Evolutionary conservation across 2,888 invertebrate species (phyloP).

Genomic region (Patella depressa): DNA sequence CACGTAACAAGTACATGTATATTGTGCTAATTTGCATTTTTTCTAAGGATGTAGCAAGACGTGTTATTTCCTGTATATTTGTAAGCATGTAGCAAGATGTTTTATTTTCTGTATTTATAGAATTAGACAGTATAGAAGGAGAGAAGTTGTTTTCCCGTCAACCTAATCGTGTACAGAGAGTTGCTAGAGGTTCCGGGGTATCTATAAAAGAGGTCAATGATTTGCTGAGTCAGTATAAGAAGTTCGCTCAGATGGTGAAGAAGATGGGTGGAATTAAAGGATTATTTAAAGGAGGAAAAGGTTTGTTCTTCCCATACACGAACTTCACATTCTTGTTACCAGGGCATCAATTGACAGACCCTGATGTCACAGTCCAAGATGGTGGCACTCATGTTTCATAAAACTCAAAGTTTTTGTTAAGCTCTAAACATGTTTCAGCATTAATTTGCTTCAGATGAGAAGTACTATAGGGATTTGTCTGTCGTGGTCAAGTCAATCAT

Average conservation of each 20-base stretch:
- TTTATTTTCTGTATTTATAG: conserved; percentile 71
- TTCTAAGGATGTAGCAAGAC: too few relatives aligned
- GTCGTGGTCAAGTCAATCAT: too few relatives aligned
- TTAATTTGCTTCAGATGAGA: too few relatives aligned
- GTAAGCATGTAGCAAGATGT: too few relatives aligned
- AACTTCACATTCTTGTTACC: neutral
- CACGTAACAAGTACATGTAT: too few relatives aligned
- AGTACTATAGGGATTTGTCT: too few relatives aligned
- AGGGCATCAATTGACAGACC: neutral
- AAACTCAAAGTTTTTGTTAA: too few relatives aligned
- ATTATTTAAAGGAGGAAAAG: conserved; percentile 82
- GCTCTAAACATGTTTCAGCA: too few relatives aligned
- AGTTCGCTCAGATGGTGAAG: conserved; percentile 99
- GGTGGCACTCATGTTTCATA: too few relatives aligned
- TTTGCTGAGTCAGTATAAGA: conserved; percentile 96
- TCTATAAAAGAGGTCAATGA: conserved; percentile 97
- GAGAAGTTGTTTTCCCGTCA: conserved; percentile 96
- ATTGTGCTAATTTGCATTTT: too few relatives aligned
- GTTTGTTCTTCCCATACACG: neutral
- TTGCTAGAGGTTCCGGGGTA: conserved; percentile 93
- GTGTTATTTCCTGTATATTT: too few relatives aligned
- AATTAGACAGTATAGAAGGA: conserved; percentile 95
- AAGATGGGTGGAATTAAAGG: conserved; percentile 99
- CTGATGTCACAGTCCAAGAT: too few relatives aligned
- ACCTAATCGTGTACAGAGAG: conserved; percentile 83